phyloP scores from a whole-genome alignment of 1,140 invertebrate genomes.

The Dendroctonus valens region DNA sequence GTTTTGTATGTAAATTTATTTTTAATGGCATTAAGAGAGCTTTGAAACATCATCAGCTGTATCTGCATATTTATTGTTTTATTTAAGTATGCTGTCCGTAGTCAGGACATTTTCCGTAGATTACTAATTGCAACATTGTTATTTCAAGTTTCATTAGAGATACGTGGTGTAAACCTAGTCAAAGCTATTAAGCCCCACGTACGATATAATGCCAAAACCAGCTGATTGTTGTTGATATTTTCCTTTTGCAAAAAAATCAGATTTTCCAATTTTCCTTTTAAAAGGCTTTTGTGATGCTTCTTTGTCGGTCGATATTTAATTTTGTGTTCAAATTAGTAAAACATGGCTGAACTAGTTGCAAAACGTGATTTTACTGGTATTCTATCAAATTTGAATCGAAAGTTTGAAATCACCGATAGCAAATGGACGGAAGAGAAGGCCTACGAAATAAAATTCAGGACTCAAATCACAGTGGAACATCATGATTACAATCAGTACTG shows the following conservation, averaged over 20 bases:
- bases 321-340: slow-evolving; percentile 26
- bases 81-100: no score
- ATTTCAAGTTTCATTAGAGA: no score
- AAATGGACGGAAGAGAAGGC: slow-evolving; percentile 46
- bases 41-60: no score
- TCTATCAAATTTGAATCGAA: slow-evolving; percentile 42
- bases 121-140: no score
- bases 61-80: no score
- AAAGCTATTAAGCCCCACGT: no score
- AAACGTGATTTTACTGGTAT: slow-evolving; percentile 37
- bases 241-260: background rate
- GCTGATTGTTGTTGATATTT: background rate
- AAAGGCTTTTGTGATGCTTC: background rate
- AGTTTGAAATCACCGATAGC: slow-evolving; percentile 45
- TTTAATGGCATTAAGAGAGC: no score
- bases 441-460: slow-evolving; percentile 48
- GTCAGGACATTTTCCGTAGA: no score
- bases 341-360: slow-evolving; percentile 41
- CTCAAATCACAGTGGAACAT: slow-evolving; percentile 43
- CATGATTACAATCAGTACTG: slow-evolving; percentile 48
- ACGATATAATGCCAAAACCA: background rate
- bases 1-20: no score
- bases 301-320: slow-evolving; percentile 38
- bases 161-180: no score
- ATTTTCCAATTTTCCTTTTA: background rate